phyloP scores from a whole-genome alignment of 2,797 vertebrate species.

The Spinus pinus region DNA sequence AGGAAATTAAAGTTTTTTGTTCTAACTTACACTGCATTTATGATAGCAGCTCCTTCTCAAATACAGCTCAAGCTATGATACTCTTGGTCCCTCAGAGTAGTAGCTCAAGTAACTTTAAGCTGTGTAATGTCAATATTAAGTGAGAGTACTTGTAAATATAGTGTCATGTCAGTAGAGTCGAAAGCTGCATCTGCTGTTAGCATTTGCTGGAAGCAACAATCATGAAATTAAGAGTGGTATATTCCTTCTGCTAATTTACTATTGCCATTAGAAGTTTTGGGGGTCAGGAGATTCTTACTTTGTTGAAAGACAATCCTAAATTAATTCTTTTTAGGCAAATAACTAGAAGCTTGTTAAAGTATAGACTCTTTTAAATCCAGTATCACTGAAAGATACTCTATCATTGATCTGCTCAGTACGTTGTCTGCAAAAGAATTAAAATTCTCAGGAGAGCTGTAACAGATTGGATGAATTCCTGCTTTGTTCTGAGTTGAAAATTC shows the following conservation, averaged over 20 bases:
- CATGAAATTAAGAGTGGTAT: neutral
- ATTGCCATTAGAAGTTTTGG: neutral
- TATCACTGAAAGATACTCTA: neutral
- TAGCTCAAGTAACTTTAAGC: neutral
- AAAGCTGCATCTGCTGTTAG: neutral
- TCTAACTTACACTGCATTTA: neutral
- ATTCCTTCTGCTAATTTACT: neutral
- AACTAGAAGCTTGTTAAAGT: neutral
- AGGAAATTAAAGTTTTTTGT: neutral
- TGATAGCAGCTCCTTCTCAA: neutral
- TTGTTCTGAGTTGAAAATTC: neutral
- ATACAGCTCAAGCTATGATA: neutral
- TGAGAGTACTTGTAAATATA: neutral
- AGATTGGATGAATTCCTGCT: neutral
- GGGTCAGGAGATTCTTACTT: neutral
- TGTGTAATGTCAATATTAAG: neutral
- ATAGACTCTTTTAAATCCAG: neutral
- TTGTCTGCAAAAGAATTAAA: neutral
- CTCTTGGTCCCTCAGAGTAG: neutral
- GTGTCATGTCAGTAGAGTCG: neutral
- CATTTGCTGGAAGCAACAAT: neutral
- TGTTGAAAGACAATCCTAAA: neutral
- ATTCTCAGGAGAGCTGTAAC: neutral
- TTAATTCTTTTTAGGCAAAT: neutral
- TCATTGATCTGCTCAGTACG: neutral